Conservation (phyloP, 2,797 vertebrate genomes). For the Rhinoraja longicauda region DNA sequence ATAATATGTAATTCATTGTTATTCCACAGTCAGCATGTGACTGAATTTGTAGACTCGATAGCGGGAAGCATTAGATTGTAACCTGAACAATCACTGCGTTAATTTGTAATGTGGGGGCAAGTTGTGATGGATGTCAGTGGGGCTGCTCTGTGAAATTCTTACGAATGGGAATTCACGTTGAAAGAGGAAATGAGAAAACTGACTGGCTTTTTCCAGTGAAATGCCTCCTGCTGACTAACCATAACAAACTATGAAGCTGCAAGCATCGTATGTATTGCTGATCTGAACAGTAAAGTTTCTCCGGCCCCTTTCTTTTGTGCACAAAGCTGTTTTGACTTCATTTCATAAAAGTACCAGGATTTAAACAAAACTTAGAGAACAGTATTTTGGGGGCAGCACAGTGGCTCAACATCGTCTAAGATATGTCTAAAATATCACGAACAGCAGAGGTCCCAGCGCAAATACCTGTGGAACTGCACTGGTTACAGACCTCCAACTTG, state of each 20-base stretch:
- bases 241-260: neutral
- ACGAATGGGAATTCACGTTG: neutral
- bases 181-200: conserved; percentile 28
- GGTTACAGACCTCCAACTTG: too few species aligned
- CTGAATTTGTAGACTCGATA: neutral
- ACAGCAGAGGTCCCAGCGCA: too few species aligned
- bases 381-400: neutral
- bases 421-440: too few species aligned
- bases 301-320: neutral
- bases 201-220: neutral
- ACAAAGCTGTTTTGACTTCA: neutral
- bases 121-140: conserved; percentile 11
- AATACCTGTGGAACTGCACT: too few species aligned
- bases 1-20: conserved; percentile 11
- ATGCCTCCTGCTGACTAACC: neutral
- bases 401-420: too few species aligned
- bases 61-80: neutral
- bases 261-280: neutral
- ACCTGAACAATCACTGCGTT: neutral
- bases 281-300: neutral
- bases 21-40: neutral
- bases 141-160: neutral
- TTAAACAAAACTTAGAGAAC: neutral
- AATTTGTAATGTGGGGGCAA: neutral
- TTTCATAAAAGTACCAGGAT: neutral